phyloP scores from a whole-genome alignment of 2,113 vertebrate genomes.

The Antigone vipio region DNA sequence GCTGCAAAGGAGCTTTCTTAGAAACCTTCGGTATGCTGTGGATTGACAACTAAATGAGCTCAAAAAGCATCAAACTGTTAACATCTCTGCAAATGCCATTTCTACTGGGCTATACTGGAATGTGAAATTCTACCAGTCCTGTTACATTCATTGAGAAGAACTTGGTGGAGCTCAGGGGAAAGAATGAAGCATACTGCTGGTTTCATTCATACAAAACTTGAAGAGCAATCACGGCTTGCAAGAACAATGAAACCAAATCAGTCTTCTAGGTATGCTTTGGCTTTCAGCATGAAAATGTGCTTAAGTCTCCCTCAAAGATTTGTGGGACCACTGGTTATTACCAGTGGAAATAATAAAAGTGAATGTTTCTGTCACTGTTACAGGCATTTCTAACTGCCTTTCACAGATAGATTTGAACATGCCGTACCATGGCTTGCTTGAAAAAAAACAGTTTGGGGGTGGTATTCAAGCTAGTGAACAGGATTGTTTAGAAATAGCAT shows the following conservation, averaged over 20 bases:
- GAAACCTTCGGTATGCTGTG: not conserved
- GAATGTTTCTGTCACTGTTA: not conserved
- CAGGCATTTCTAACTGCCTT: not conserved
- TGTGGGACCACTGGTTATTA: not conserved
- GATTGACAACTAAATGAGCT: not conserved
- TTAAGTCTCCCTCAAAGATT: conserved; percentile 13
- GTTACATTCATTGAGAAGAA: conserved; percentile 63
- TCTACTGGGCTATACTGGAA: conserved; percentile 53
- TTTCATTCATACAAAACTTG: conserved; percentile 44
- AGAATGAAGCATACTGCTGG: conserved; percentile 30
- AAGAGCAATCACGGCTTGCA: not conserved
- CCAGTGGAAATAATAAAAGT: conserved; percentile 10
- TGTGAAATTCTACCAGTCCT: conserved; percentile 59
- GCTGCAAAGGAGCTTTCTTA: not conserved
- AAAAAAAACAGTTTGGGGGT: not conserved
- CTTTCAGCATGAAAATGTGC: conserved; percentile 12
- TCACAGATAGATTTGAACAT: not conserved
- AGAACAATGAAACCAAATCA: conserved; percentile 20
- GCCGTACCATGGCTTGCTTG: not conserved
- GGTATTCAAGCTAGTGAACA: not conserved
- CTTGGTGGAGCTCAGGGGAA: conserved; percentile 61
- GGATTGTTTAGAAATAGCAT: conserved; percentile 19
- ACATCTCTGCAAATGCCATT: conserved; percentile 56
- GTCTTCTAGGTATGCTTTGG: conserved; percentile 29
- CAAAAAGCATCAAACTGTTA: conserved; percentile 53